A percentile compares a stretch with the other conserved stretches of the same genome.
Conservation (phyloP, 2,113 vertebrate genomes). For the Solea senegalensis region DNA sequence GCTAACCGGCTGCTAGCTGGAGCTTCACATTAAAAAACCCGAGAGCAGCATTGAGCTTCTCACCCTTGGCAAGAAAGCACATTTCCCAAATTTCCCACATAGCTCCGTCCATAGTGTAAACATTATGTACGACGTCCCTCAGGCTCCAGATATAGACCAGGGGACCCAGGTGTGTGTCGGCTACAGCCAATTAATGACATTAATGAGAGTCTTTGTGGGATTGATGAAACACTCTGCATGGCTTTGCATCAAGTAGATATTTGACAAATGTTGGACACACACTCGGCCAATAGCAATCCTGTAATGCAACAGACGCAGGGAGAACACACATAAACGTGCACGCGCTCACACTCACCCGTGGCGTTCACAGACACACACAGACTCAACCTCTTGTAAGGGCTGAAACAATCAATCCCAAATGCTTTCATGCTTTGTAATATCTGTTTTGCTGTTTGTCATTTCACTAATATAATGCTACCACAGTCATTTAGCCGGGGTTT, state of each 20-base stretch:
- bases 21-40: neutral
- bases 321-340: slow-evolving; percentile 19
- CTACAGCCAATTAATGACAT: slow-evolving; percentile 61
- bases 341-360: slow-evolving; percentile 2
- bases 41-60: neutral
- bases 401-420: slow-evolving; percentile 62
- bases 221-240: slow-evolving; percentile 29
- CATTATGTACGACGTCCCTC: slow-evolving; percentile 15
- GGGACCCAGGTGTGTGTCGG: slow-evolving; percentile 64
- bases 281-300: slow-evolving; percentile 28
- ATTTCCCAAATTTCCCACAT: slow-evolving; percentile 21
- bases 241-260: slow-evolving; percentile 29
- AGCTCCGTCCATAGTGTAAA: slow-evolving; percentile 11
- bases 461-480: slow-evolving; percentile 57
- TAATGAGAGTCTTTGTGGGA: slow-evolving; percentile 52
- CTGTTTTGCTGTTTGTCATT: slow-evolving; percentile 69
- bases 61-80: neutral
- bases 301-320: slow-evolving; percentile 27
- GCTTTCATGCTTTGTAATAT: slow-evolving; percentile 64
- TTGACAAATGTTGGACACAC: slow-evolving; percentile 35
- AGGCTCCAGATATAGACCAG: slow-evolving; percentile 22
- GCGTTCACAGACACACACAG: slow-evolving; percentile 16
- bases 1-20: neutral
- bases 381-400: slow-evolving; percentile 34
- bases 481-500: slow-evolving; percentile 59